These are phyloP conservation scores for Smutsia temminckii DNA, from an alignment of 2,797 vertebrate genomes.

Conservation along the genomic window DNA sequence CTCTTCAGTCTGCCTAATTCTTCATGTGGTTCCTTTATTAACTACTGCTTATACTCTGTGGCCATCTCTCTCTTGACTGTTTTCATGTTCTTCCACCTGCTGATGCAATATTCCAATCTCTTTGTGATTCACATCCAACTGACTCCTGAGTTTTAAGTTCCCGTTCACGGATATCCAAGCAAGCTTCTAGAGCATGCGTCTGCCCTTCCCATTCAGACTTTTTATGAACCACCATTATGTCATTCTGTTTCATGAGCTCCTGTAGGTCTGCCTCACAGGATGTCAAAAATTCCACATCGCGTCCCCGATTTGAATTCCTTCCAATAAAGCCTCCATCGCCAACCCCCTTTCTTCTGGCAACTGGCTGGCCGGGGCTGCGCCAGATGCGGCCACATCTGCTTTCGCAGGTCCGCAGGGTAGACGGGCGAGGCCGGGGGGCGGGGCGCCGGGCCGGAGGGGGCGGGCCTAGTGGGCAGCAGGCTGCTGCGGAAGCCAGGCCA, in stretches of 20 bases:
- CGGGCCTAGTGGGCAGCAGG: too few species aligned
- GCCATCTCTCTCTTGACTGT: constrained; percentile 86
- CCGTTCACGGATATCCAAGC: constrained; percentile 82
- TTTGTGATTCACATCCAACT: constrained; percentile 83
- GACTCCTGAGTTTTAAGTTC: constrained; percentile 82
- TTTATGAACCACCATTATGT: constrained; percentile 90
- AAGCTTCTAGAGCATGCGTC: constrained; percentile 83
- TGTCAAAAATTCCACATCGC: constrained; percentile 82
- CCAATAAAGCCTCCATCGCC: constrained; percentile 86
- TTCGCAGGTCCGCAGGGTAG: too few species aligned
- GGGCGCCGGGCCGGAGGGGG: too few species aligned
- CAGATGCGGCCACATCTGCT: too few species aligned
- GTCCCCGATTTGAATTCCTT: constrained; percentile 83
- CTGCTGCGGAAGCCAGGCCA: too few species aligned
- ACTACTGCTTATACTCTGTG: constrained; percentile 91
- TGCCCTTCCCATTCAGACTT: constrained; percentile 87
- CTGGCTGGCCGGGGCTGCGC: background rate
- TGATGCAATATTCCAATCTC: constrained; percentile 86
- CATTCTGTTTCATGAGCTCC: constrained; percentile 90
- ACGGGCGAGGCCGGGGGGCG: too few species aligned
- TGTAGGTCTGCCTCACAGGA: constrained; percentile 88
- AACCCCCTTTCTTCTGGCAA: constrained; percentile 64
- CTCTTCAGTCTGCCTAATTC: constrained; percentile 91
- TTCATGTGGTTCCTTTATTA: constrained; percentile 89
- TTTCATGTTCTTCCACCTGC: constrained; percentile 87